Evolutionary conservation across 2,797 vertebrate species (phyloP).

Genomic region (Ptychobarbus kaznakovi): DNA sequence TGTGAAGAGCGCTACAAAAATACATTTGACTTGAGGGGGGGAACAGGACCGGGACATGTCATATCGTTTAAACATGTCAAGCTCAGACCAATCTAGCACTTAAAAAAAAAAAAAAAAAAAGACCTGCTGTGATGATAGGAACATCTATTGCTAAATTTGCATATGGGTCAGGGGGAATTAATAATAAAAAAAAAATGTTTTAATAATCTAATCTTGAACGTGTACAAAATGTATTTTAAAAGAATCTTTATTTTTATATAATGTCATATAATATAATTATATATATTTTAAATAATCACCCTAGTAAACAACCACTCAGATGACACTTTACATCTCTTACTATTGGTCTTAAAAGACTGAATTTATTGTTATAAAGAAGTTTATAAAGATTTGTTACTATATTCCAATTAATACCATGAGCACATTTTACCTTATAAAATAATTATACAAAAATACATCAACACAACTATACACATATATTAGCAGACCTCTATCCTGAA

Average conservation of each 20-base stretch:
- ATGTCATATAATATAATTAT: not conserved
- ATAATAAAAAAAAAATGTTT: no score
- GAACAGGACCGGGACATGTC: not conserved
- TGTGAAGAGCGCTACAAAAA: not conserved
- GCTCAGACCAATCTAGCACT: no score
- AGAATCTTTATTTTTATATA: not conserved
- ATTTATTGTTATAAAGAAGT: not conserved
- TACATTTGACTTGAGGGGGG: no score
- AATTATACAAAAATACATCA: conserved; percentile 27
- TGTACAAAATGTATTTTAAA: not conserved
- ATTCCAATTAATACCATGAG: not conserved
- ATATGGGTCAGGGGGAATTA: not conserved
- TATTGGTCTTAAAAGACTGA: not conserved
- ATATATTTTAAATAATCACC: not conserved
- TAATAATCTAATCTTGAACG: not conserved
- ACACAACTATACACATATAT: conserved; percentile 9
- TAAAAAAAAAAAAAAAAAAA: no score
- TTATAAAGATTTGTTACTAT: not conserved
- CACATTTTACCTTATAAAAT: conserved; percentile 14
- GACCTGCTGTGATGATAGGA: not conserved
- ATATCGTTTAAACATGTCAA: not conserved
- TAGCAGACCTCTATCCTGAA: not conserved
- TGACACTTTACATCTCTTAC: not conserved
- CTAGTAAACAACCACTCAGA: not conserved
- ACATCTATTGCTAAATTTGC: not conserved